Base-by-base conservation (phyloP, 2,888 invertebrate genomes). In the Thera britannica region DNA sequence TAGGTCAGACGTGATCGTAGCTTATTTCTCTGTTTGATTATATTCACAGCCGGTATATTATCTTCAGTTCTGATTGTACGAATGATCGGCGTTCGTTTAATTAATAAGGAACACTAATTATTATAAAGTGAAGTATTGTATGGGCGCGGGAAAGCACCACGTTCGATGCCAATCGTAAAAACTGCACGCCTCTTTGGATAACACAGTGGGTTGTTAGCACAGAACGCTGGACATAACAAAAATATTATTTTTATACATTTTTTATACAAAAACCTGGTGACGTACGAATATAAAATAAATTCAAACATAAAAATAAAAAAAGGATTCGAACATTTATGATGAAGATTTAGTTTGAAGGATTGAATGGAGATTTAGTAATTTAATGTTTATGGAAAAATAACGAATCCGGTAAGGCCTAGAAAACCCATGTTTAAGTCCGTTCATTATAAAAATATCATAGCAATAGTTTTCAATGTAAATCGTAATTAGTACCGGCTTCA, bases 21-120 rank as follows among this genome's bases (percentile, higher is more conserved):
- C 11, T 35, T 34, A 23, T 35, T 55, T 35, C 12, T 6, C 36
- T 55, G 6, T 55, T 55, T 35, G 2, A 36, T 58, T n/a, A 34
- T 59, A 6, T 36, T 36, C 8, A 36, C 7, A 35, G 7, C 49
- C 49, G 58, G 35, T 35, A n/a, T 56, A 41, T 11, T 35, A 60
- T 56, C 60, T 65, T 59, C 7, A 41, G 55, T 35, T 52, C 12
- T n/a, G 52, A 65, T 54, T 65, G 49, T 54, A 38, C 52, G 35
- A 49, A 51, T 72, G 73, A 74, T 76, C 77, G 75, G 76, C 76
- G 75, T 77, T 74, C 77, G 71, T 83, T 86, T 86, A 89, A 89
- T 90, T 86, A 89, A 89, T 88, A 87, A 85, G 80, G 80, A 82
- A 79, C 81, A 80, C 83, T 88, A 88, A 88, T 89, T 87, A 88